phyloP scores from a whole-genome alignment of 1,140 invertebrate genomes.

The Apocrypta bakeri region DNA sequence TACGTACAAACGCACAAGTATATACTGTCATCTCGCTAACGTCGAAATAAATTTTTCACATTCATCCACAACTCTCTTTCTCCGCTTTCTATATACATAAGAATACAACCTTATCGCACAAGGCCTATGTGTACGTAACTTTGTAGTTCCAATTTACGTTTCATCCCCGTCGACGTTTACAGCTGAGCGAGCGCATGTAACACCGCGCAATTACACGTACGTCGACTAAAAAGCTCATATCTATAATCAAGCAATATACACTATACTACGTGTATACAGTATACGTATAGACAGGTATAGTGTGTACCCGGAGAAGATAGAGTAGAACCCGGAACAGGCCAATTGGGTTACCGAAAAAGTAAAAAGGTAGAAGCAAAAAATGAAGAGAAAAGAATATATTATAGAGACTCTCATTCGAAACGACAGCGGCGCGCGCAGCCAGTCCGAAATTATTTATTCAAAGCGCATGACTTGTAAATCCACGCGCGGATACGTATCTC shows the following conservation, averaged over 20 bases:
- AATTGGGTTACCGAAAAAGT: not conserved
- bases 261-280: too few relatives aligned
- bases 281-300: too few relatives aligned
- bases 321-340: slow-evolving; percentile 12
- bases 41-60: too few relatives aligned
- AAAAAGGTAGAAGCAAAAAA: not conserved
- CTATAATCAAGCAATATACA: too few relatives aligned
- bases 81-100: not conserved
- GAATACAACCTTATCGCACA: too few relatives aligned
- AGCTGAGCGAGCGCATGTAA: not conserved
- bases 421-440: too few relatives aligned
- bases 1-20: not conserved
- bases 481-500: not conserved
- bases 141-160: not conserved
- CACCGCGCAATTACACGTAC: too few relatives aligned
- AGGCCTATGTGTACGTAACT: too few relatives aligned
- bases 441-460: slow-evolving; percentile 36
- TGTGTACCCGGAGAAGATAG: not conserved
- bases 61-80: too few relatives aligned
- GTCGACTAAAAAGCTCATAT: too few relatives aligned
- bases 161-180: not conserved
- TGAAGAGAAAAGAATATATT: not conserved
- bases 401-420: too few relatives aligned
- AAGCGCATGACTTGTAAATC: slow-evolving; percentile 31
- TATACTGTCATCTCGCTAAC: too few relatives aligned